Percentiles rank a stretch among this genome's conserved stretches.
Evolutionary conservation across 2,797 vertebrate species (phyloP).

Genomic region (Chelon labrosus): DNA sequence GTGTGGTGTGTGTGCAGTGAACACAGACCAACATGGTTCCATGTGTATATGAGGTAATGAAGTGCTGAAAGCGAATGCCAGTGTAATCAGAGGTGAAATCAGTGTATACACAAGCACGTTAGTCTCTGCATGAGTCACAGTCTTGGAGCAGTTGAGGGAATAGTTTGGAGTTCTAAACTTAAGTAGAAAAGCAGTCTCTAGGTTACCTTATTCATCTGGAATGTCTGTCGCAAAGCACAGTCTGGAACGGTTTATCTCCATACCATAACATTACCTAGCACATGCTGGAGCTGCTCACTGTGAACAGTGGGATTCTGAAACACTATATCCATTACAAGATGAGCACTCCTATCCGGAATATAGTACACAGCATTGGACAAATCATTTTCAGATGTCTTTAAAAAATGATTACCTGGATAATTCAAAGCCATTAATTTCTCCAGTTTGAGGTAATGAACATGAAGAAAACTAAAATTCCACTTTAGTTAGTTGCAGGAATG

Average conservation of each 20-base stretch:
- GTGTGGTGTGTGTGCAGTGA: background rate
- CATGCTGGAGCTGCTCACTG: slow-evolving; percentile 33
- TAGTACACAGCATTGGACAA: slow-evolving; percentile 7
- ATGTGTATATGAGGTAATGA: slow-evolving; percentile 62
- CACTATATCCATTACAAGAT: slow-evolving; percentile 7
- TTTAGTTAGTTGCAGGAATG: too few species aligned
- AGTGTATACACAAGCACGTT: slow-evolving; percentile 12
- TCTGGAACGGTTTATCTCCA: slow-evolving; percentile 70
- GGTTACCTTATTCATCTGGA: slow-evolving; percentile 76
- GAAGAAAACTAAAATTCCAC: too few species aligned
- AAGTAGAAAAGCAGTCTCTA: slow-evolving; percentile 71
- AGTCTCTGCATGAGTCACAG: slow-evolving; percentile 60
- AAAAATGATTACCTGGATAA: background rate
- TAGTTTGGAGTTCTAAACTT: slow-evolving; percentile 41
- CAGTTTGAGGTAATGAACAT: background rate
- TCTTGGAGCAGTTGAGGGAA: slow-evolving; percentile 49
- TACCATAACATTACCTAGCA: slow-evolving; percentile 50
- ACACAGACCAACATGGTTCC: slow-evolving; percentile 25
- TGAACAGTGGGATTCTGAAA: slow-evolving; percentile 22
- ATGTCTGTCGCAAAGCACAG: slow-evolving; percentile 68
- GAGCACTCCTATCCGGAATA: slow-evolving; percentile 5
- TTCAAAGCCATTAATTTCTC: background rate
- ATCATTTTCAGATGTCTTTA: background rate
- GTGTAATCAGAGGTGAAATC: slow-evolving; percentile 57
- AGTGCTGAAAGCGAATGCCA: slow-evolving; percentile 27